Percentiles rank a stretch among this genome's conserved stretches.
Conservation (phyloP, 2,888 invertebrate genomes). For the Elmis aenea region DNA sequence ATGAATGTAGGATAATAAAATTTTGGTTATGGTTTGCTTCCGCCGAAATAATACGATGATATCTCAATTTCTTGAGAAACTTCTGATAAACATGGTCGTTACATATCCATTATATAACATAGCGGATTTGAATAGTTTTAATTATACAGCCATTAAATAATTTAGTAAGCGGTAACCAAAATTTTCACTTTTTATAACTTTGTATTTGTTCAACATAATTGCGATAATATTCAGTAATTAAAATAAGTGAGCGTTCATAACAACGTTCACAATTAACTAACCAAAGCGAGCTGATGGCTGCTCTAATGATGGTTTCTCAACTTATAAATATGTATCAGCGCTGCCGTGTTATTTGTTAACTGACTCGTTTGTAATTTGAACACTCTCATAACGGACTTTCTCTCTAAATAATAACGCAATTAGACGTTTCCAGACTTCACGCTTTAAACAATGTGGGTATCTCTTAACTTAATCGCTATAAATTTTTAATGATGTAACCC, state of each 20-base stretch:
- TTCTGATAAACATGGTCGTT: too few relatives aligned
- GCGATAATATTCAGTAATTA: constrained; percentile 27
- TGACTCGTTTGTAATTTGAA: constrained; percentile 29
- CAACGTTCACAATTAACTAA: constrained; percentile 30
- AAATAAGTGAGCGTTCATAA: constrained; percentile 28
- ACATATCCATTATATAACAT: too few relatives aligned
- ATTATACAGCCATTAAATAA: too few relatives aligned
- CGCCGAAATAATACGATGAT: too few relatives aligned
- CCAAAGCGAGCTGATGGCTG: constrained; percentile 27
- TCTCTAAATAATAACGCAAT: constrained; percentile 29
- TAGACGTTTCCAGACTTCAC: constrained; percentile 27
- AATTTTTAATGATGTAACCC: constrained; percentile 25
- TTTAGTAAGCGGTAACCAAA: too few relatives aligned
- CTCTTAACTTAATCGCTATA: constrained; percentile 18
- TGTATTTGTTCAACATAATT: constrained; percentile 28
- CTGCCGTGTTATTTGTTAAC: constrained; percentile 29
- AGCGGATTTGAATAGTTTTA: too few relatives aligned
- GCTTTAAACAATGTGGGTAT: constrained; percentile 24
- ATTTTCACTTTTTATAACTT: constrained; percentile 28
- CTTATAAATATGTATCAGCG: constrained; percentile 32
- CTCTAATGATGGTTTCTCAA: constrained; percentile 26
- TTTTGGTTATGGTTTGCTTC: too few relatives aligned
- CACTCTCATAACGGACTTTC: constrained; percentile 29
- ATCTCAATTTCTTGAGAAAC: too few relatives aligned
- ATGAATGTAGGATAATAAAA: too few relatives aligned